Base-by-base conservation (phyloP, 1,140 invertebrate species). In the Marisa cornuarietis region DNA sequence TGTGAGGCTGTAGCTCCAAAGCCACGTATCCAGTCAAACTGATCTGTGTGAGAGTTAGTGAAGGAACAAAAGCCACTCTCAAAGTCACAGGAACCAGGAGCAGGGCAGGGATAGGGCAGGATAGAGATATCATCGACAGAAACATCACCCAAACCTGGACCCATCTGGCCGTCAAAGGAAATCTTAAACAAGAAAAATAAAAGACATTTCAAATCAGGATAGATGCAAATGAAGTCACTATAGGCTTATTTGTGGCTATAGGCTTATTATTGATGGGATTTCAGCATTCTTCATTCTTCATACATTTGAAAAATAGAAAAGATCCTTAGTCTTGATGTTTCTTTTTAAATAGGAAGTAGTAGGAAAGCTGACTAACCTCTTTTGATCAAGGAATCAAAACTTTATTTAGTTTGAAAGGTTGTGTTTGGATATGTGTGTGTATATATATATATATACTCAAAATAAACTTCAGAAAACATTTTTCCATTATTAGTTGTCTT, bases 21-120 rank as follows among this genome's bases (percentile, higher is more conserved):
- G 66, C 31, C 72, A 86, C 84, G 16, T 81, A 81, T 76, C 88
- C 86, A 58, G 61, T 31, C 69, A 84, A 86, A 66, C 86, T 74
- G 71, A 63, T 75, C 71, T 9, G 71, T 73, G 20, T 69, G 54
- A 20, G 68, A 61, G 72, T 81, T 81, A 31, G 52, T 52, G 75
- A 76, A 81, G 51, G 78, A 69, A 54, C 77, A 81, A 18, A 79
- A 74, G 26, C 74, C 78, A 72, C 10, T 62, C 78, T 90, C 88
- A 84, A 90, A 90, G 81, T 87, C 83, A 85, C 88, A 90, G 61
- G 76, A 82, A 20, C 84, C 85, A 49, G 81, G 76, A 14, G 78
- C 69, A 69, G 82, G 74, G 42, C 85, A 88, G 24, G 78, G 20
- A 54, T 83, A 83, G n/a, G 79, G 79, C 22, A 83, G 18, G 31